phyloP scores from a whole-genome alignment of 1,140 invertebrate species.

The Vanessa atalanta region DNA sequence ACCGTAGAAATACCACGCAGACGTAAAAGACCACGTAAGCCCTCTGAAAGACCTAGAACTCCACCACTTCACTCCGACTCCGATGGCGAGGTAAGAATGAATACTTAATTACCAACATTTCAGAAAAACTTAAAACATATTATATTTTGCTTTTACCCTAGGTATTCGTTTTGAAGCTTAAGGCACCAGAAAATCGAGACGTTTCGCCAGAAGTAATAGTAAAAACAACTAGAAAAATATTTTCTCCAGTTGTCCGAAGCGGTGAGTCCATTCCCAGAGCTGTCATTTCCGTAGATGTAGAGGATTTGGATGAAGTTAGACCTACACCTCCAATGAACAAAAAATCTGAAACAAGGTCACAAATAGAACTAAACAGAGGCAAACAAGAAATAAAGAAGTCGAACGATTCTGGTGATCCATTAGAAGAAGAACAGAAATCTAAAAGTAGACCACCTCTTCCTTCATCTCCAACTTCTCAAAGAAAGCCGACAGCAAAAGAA shows the following conservation, averaged over 20 bases:
- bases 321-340: constrained; percentile 40
- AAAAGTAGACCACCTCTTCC: constrained; percentile 79
- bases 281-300: constrained; percentile 77
- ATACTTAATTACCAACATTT: not conserved
- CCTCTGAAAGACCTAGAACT: constrained; percentile 73
- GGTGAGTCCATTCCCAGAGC: constrained; percentile 77
- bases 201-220: constrained; percentile 84
- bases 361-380: constrained; percentile 44
- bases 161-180: constrained; percentile 74
- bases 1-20: constrained; percentile 79
- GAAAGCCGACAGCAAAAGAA: constrained; percentile 81
- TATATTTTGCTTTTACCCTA: constrained; percentile 44
- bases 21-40: constrained; percentile 68
- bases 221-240: constrained; percentile 88
- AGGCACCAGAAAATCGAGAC: constrained; percentile 64
- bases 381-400: constrained; percentile 39
- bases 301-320: constrained; percentile 72
- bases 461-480: constrained; percentile 80
- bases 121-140: not conserved
- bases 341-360: constrained; percentile 29
- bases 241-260: constrained; percentile 84
- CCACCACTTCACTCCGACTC: constrained; percentile 71
- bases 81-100: constrained; percentile 64
- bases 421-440: constrained; percentile 63
- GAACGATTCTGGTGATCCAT: constrained; percentile 64